These are phyloP conservation scores for Athetis lepigone DNA, from an alignment of 2,888 invertebrate species.

Conservation along the genomic window DNA sequence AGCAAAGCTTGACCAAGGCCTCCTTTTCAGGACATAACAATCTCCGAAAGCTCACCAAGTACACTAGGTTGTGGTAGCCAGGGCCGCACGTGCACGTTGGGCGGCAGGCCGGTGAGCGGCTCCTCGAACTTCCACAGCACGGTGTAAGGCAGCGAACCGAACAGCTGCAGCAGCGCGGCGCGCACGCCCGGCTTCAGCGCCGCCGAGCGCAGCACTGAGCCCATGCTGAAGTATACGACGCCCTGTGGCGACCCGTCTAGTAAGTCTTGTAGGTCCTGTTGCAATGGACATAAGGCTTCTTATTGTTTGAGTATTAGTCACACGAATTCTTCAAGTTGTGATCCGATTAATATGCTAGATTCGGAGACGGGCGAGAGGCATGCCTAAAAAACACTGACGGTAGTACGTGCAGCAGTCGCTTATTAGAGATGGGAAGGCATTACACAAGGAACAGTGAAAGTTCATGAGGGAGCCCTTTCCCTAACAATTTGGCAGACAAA, in stretches of 20 bases:
- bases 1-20: no score
- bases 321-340: no score
- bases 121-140: slow-evolving; percentile 90
- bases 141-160: slow-evolving; percentile 75
- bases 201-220: slow-evolving; percentile 75
- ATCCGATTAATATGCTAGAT: no score
- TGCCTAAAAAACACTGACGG: no score
- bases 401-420: no score
- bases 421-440: no score
- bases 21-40: no score
- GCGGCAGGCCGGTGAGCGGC: slow-evolving; percentile 73
- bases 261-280: slow-evolving; percentile 78
- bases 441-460: no score
- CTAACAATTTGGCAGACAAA: no score
- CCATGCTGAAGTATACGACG: slow-evolving; percentile 84
- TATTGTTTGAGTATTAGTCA: no score
- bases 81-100: slow-evolving; percentile 82
- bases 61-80: slow-evolving; percentile 90
- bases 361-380: no score
- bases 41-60: slow-evolving; percentile 77
- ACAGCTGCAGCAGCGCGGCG: slow-evolving; percentile 65
- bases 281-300: background rate
- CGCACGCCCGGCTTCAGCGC: slow-evolving; percentile 63
- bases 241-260: slow-evolving; percentile 76
- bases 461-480: no score